phyloP scores from a whole-genome alignment of 1,140 invertebrate species.

The Trypoxylus dichotomus region DNA sequence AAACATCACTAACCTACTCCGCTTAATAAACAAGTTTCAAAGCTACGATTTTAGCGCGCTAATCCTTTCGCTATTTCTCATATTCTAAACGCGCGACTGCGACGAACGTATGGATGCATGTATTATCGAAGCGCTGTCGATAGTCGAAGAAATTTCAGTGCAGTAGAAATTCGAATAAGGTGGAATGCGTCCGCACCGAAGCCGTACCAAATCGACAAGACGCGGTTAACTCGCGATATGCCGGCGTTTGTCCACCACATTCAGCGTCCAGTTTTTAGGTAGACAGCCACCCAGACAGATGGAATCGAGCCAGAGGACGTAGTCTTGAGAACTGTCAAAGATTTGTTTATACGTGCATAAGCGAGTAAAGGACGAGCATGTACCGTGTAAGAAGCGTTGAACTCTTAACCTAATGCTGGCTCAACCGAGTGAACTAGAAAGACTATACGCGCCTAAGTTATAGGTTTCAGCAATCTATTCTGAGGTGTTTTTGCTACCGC shows the following conservation, averaged over 20 bases:
- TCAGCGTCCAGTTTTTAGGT: constrained; percentile 10
- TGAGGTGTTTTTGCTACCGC: background rate
- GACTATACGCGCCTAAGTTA: constrained; percentile 6
- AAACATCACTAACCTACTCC: constrained; percentile 8
- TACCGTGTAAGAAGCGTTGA: constrained; percentile 16
- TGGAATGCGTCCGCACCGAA: background rate
- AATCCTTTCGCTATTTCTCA: constrained; percentile 13
- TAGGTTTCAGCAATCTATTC: background rate
- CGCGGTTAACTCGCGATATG: background rate
- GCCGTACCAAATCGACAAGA: background rate
- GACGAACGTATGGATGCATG: background rate
- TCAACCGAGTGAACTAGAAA: constrained; percentile 24
- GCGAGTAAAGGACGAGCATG: background rate
- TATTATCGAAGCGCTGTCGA: background rate
- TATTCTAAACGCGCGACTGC: background rate
- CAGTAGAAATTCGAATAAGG: background rate
- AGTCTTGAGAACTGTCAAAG: background rate
- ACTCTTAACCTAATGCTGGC: constrained; percentile 18
- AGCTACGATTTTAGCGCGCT: background rate
- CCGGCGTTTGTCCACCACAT: background rate
- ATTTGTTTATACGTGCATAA: constrained; percentile 9
- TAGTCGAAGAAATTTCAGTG: background rate
- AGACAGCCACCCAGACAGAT: background rate
- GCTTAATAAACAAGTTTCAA: background rate
- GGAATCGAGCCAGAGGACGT: background rate